Percentiles rank a stretch among this genome's conserved stretches.
phyloP scores from a whole-genome alignment of 2,113 vertebrate genomes.

The Panthera tigris region DNA sequence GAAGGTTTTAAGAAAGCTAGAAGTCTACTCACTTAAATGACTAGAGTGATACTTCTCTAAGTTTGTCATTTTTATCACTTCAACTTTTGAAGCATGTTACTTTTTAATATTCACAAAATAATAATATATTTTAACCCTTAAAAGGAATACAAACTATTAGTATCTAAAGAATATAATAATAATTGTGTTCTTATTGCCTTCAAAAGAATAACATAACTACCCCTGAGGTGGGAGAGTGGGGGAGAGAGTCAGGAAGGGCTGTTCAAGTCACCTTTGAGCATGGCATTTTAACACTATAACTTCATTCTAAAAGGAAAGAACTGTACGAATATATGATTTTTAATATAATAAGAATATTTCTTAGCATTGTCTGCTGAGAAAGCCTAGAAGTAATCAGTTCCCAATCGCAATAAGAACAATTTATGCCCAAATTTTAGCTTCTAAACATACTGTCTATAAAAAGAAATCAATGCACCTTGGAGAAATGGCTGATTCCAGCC shows the following conservation, averaged over 20 bases:
- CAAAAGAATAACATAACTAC: neutral
- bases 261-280: neutral
- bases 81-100: neutral
- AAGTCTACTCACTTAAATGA: neutral
- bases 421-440: neutral
- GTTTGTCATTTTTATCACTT: neutral
- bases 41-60: neutral
- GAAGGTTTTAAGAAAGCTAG: neutral
- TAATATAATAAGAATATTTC: neutral
- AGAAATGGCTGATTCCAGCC: neutral
- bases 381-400: neutral
- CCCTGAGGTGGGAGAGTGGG: neutral
- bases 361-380: neutral
- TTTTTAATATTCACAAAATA: slow-evolving; percentile 48
- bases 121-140: neutral
- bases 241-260: neutral
- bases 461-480: neutral
- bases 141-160: neutral
- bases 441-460: neutral
- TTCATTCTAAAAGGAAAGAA: neutral
- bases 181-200: neutral
- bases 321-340: neutral
- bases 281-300: neutral
- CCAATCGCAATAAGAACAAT: neutral
- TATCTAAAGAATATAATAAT: too few species aligned